phyloP scores from a whole-genome alignment of 2,797 vertebrate genomes.

The Clarias fuscus region DNA sequence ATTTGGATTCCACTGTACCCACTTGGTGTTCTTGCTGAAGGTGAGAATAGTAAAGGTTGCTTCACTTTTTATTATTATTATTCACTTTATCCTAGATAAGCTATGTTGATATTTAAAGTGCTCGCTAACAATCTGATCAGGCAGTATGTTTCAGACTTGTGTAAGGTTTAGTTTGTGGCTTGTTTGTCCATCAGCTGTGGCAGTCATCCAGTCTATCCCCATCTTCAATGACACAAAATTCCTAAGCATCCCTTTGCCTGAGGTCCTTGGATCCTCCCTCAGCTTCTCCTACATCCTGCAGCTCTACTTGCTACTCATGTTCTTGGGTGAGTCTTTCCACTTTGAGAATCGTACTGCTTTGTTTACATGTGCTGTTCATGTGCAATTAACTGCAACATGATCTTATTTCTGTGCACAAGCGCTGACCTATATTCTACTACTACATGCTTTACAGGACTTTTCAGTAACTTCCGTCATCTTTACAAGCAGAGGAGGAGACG shows the following conservation, averaged over 20 bases:
- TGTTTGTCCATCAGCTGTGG: conserved; percentile 75
- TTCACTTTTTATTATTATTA: neutral
- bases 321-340: conserved; percentile 83
- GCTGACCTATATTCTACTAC: neutral
- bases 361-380: neutral
- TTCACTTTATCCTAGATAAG: neutral
- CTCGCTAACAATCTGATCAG: neutral
- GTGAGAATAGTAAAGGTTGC: conserved; percentile 65
- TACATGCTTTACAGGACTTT: conserved; percentile 73
- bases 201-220: conserved; percentile 88
- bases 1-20: conserved; percentile 94
- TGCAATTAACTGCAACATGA: neutral
- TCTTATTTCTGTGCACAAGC: neutral
- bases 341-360: neutral
- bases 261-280: conserved; percentile 79
- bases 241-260: conserved; percentile 85
- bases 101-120: neutral
- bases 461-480: conserved; percentile 88
- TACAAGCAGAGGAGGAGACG: conserved; percentile 89
- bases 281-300: conserved; percentile 87
- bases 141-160: neutral
- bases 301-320: conserved; percentile 83
- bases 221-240: conserved; percentile 86
- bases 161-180: neutral
- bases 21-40: conserved; percentile 88